A percentile compares a stretch with the other conserved stretches of the same genome.
Evolutionary conservation across 2,797 vertebrate species (phyloP).

Genomic region (Dendrocincla fuliginosa): DNA sequence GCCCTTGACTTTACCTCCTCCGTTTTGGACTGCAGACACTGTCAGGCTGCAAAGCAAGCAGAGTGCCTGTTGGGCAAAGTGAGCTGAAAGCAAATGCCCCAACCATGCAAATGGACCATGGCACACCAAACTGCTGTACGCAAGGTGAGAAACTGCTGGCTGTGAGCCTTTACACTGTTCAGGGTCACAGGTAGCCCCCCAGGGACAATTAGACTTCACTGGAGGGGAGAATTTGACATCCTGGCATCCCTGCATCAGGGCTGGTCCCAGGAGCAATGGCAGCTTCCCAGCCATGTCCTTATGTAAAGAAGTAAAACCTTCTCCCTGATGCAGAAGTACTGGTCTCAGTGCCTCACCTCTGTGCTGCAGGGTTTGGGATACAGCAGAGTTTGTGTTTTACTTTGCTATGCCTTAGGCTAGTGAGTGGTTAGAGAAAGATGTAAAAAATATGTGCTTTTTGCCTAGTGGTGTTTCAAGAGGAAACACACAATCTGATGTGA

Average conservation of each 20-base stretch:
- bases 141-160: background rate
- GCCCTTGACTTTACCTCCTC: background rate
- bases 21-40: background rate
- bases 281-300: background rate
- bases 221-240: background rate
- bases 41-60: background rate
- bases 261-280: background rate
- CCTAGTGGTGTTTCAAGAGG: background rate
- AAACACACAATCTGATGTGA: background rate
- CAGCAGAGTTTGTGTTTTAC: background rate
- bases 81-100: background rate
- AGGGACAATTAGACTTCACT: background rate
- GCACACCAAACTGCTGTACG: fast-evolving
- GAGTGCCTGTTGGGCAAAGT: background rate
- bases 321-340: background rate
- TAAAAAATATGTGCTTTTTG: background rate
- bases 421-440: background rate
- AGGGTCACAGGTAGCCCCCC: background rate
- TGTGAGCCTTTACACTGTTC: background rate
- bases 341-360: fast-evolving
- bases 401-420: background rate
- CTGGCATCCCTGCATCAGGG: background rate
- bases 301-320: background rate
- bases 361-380: background rate
- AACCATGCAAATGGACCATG: background rate